These are phyloP conservation scores for Muscicapa adusta DNA, from an alignment of 2,113 vertebrate genomes.

Conservation along the genomic window DNA sequence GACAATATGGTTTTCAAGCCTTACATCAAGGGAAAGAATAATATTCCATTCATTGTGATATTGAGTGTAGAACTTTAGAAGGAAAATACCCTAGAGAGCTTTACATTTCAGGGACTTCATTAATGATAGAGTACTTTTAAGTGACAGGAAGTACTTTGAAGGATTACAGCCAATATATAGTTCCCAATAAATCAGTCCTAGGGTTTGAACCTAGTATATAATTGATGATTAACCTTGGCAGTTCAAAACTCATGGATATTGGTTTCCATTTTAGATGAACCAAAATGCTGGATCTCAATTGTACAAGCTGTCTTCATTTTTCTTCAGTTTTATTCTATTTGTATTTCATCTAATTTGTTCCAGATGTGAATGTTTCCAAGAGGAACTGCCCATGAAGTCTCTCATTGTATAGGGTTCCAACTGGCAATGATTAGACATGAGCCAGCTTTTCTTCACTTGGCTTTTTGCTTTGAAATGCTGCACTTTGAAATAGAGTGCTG, in stretches of 20 bases:
- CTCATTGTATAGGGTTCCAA: not conserved
- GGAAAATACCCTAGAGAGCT: not conserved
- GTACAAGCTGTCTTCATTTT: not conserved
- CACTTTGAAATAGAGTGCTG: not conserved
- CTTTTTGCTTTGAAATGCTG: not conserved
- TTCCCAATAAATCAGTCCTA: not conserved
- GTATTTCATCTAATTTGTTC: not conserved
- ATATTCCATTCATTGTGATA: not conserved
- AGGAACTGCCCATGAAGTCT: not conserved
- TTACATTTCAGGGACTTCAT: not conserved
- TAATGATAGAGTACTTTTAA: not conserved
- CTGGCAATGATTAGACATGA: not conserved
- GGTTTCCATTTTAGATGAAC: not conserved
- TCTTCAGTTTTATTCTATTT: not conserved
- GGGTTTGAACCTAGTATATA: not conserved
- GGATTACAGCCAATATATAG: not conserved
- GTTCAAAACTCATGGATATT: not conserved
- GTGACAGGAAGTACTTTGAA: not conserved
- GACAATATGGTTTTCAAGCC: not conserved
- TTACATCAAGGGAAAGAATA: not conserved
- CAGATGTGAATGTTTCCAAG: not conserved
- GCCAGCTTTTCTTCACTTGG: not conserved
- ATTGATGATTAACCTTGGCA: not conserved
- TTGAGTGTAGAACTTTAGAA: not conserved
- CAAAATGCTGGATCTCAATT: not conserved